phyloP scores from a whole-genome alignment of 2,797 vertebrate species.

The Gila robusta region DNA sequence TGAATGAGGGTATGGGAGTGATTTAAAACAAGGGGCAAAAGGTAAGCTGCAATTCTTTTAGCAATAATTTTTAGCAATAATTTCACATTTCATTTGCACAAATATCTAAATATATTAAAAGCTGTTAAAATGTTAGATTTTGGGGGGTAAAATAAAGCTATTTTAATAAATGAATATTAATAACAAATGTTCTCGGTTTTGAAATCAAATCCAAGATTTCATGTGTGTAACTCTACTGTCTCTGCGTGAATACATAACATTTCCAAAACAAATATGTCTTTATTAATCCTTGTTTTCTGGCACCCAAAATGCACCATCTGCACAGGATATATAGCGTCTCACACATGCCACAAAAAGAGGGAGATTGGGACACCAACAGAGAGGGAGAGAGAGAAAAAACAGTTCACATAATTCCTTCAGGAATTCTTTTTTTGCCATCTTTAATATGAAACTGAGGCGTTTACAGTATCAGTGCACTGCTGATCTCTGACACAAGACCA shows the following conservation, averaged over 20 bases:
- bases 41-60: not conserved
- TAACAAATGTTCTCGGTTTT: not conserved
- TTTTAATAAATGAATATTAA: not conserved
- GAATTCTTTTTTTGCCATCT: not conserved
- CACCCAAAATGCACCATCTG: constrained; percentile 50
- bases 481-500: not conserved
- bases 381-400: not conserved
- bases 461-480: not conserved
- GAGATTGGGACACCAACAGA: not conserved
- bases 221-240: constrained; percentile 25
- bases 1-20: too few relatives aligned
- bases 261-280: constrained; percentile 9
- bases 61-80: not conserved
- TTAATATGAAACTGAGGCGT: not conserved
- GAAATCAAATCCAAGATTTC: constrained; percentile 16
- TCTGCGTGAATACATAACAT: constrained; percentile 27
- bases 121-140: not conserved
- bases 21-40: not conserved
- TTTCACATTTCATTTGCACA: not conserved
- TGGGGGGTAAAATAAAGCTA: not conserved
- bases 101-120: not conserved
- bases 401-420: not conserved
- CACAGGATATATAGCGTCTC: constrained; percentile 35
- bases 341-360: constrained; percentile 11
- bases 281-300: constrained; percentile 33